A percentile compares a stretch with the other conserved stretches of the same genome.
These are phyloP conservation scores for Ciconia maguari DNA, from an alignment of 2,113 vertebrate genomes.

Conservation along the genomic window DNA sequence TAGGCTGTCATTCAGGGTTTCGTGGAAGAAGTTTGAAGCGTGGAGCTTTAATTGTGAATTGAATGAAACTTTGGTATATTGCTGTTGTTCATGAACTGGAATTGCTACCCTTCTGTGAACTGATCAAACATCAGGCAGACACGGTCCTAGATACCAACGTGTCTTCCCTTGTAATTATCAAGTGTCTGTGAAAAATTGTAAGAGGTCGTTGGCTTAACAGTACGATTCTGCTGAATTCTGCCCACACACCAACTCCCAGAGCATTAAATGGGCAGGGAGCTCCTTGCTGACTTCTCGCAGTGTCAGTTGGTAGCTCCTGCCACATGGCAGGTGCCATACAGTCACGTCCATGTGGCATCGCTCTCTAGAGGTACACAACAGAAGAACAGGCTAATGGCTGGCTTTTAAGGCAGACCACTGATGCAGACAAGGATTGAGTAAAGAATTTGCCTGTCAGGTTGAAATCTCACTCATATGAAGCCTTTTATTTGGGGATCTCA, in stretches of 20 bases:
- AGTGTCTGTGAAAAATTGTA: background rate
- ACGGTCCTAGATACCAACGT: rapidly evolving
- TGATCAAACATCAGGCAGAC: background rate
- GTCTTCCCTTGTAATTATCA: background rate
- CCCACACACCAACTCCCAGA: background rate
- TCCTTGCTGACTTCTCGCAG: background rate
- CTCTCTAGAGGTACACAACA: background rate
- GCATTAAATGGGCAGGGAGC: background rate
- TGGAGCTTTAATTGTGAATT: background rate
- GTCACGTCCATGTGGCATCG: background rate
- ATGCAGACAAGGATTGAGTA: background rate
- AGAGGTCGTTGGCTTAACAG: background rate
- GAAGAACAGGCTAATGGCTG: background rate
- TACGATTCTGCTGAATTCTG: background rate
- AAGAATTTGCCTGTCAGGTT: background rate
- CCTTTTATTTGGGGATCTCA: background rate
- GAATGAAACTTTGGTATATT: background rate
- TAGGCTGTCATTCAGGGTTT: background rate
- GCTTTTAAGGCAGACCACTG: background rate
- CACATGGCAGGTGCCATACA: background rate
- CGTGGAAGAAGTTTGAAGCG: background rate
- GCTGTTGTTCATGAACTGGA: background rate
- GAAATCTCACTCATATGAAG: background rate
- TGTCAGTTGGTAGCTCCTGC: background rate
- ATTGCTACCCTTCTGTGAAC: background rate